These are phyloP conservation scores for Tychaedon coryphoeus DNA, from an alignment of 2,113 vertebrate species.

Conservation along the genomic window DNA sequence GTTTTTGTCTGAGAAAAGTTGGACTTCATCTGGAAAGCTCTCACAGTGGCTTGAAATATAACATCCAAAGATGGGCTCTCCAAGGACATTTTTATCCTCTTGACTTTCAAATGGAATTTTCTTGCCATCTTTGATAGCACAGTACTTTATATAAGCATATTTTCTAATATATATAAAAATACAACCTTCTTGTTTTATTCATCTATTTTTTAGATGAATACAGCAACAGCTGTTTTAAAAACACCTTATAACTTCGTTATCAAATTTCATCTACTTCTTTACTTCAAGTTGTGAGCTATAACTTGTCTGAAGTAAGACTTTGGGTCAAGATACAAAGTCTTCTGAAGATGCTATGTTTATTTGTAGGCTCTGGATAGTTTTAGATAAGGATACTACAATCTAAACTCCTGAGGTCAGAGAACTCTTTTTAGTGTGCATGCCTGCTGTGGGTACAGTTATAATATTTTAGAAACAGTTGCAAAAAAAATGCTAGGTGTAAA, in stretches of 20 bases:
- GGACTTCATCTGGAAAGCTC: not conserved
- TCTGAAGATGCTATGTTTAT: not conserved
- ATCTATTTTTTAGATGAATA: not conserved
- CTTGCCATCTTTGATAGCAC: not conserved
- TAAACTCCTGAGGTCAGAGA: not conserved
- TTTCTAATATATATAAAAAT: not conserved
- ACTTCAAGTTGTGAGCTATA: not conserved
- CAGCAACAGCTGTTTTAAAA: not conserved
- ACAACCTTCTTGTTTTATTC: not conserved
- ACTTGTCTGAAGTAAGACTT: not conserved
- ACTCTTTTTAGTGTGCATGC: not conserved
- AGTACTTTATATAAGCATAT: not conserved
- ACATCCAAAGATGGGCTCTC: not conserved
- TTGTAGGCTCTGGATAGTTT: not conserved
- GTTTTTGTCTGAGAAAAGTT: not conserved
- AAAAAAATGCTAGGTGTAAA: not conserved
- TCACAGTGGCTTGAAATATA: not conserved
- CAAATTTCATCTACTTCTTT: not conserved
- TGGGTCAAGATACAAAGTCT: not conserved
- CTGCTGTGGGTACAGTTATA: not conserved
- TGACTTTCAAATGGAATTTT: conserved; percentile 53
- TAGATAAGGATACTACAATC: not conserved
- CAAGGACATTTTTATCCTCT: not conserved
- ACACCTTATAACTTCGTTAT: not conserved
- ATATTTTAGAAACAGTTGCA: not conserved